Conservation (phyloP, 2,888 invertebrate genomes). For the Heliconius sara region DNA sequence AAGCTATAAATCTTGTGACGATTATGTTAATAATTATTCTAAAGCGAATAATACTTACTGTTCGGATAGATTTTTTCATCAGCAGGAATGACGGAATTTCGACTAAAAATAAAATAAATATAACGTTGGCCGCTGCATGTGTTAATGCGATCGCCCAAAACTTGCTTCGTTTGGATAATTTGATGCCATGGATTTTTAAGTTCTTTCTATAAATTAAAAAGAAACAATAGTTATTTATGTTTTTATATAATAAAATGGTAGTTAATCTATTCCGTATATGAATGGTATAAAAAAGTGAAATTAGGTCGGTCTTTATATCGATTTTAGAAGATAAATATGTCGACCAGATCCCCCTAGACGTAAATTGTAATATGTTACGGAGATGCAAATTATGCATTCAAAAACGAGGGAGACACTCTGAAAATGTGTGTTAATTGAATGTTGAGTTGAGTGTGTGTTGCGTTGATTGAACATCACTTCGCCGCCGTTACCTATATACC, state of each 20-base stretch:
- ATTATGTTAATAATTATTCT: background rate
- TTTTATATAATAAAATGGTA: background rate
- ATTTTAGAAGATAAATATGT: too few relatives aligned
- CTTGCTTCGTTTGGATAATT: slow-evolving; percentile 59
- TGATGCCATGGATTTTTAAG: slow-evolving; percentile 62
- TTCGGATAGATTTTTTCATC: slow-evolving; percentile 55
- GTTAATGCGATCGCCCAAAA: slow-evolving; percentile 67
- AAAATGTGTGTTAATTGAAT: too few relatives aligned
- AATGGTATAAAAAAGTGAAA: too few relatives aligned
- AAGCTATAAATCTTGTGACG: background rate
- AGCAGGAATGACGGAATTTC: slow-evolving; percentile 63
- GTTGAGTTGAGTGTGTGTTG: too few relatives aligned
- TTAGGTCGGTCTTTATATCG: too few relatives aligned
- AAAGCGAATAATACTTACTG: slow-evolving; percentile 55
- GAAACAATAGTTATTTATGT: background rate
- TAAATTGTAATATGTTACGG: too few relatives aligned
- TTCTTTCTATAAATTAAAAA: slow-evolving; percentile 56
- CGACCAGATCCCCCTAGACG: too few relatives aligned
- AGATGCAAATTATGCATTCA: too few relatives aligned
- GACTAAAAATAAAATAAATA: slow-evolving; percentile 67
- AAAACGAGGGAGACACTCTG: too few relatives aligned
- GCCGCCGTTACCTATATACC: too few relatives aligned
- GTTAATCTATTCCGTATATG: too few relatives aligned
- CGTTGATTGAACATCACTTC: too few relatives aligned
- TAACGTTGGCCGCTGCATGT: slow-evolving; percentile 63